Evolutionary conservation across 2,888 invertebrate species (phyloP).

Genomic region (Microchrysa polita): DNA sequence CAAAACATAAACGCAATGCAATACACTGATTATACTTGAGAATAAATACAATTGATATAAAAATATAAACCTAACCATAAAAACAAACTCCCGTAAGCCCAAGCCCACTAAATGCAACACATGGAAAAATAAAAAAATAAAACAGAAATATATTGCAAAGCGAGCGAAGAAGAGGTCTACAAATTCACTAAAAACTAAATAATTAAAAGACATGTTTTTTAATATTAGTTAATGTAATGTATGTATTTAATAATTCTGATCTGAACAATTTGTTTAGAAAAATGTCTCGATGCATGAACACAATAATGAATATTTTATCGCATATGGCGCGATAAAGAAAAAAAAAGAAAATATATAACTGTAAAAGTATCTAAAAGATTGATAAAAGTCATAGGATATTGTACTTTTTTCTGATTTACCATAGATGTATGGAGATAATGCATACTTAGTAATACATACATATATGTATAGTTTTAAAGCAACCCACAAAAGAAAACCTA

Average conservation of each 20-base stretch:
- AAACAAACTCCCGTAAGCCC: constrained; percentile 11
- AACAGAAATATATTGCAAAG: neutral
- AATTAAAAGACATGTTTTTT: constrained; percentile 35
- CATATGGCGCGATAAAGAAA: constrained; percentile 11
- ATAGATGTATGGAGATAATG: constrained; percentile 7
- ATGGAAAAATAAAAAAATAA: too few relatives aligned
- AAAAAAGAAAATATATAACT: neutral
- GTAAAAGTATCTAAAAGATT: constrained; percentile 11
- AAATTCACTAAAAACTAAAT: constrained; percentile 21
- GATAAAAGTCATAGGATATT: constrained; percentile 16
- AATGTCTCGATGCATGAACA: neutral
- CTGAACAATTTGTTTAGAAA: neutral
- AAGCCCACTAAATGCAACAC: too few relatives aligned
- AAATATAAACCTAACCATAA: constrained; percentile 26
- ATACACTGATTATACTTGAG: neutral
- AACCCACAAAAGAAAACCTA: constrained; percentile 20
- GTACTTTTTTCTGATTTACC: constrained; percentile 31
- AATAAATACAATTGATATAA: constrained; percentile 7
- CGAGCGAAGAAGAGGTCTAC: neutral
- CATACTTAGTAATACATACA: constrained; percentile 3
- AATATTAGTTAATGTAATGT: constrained; percentile 31
- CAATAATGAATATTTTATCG: neutral
- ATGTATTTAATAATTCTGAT: neutral
- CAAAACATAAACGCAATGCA: constrained; percentile 7
- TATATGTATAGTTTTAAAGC: constrained; percentile 25